These are phyloP conservation scores for Danio choprae DNA, from an alignment of 2,797 vertebrate species.

Conservation along the genomic window DNA sequence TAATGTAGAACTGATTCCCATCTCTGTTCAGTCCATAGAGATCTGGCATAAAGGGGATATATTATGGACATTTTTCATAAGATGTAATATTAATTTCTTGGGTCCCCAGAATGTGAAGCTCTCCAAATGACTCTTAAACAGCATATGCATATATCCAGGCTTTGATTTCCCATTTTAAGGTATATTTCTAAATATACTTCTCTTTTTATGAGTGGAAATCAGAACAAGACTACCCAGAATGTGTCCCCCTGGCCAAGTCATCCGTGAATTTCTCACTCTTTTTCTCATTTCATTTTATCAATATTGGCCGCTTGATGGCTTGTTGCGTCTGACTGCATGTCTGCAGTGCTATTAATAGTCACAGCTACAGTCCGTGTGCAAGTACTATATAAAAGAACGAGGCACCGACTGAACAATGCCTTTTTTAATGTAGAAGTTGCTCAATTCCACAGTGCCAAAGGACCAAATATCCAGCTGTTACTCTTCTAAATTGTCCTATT, in stretches of 20 bases:
- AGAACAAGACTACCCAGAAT: slow-evolving; percentile 36
- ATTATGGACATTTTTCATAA: too few species aligned
- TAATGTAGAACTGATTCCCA: too few species aligned
- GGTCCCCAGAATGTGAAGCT: too few species aligned
- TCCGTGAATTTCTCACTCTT: slow-evolving; percentile 58
- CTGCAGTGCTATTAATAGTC: slow-evolving; percentile 72
- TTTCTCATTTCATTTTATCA: slow-evolving; percentile 67
- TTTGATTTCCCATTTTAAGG: background rate
- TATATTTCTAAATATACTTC: background rate
- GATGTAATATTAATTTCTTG: too few species aligned
- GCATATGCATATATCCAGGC: too few species aligned
- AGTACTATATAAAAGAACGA: background rate
- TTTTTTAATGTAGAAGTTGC: slow-evolving; percentile 11
- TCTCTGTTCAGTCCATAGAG: too few species aligned
- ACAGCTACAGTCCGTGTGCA: slow-evolving; percentile 56
- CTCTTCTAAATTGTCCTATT: slow-evolving; percentile 16
- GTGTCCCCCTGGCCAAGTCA: slow-evolving; percentile 52
- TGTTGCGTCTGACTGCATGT: slow-evolving; percentile 38
- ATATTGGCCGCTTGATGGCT: slow-evolving; percentile 69
- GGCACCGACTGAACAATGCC: slow-evolving; percentile 13
- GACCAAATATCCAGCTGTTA: background rate
- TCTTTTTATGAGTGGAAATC: slow-evolving; percentile 5
- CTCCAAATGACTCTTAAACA: too few species aligned
- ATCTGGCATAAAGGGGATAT: too few species aligned
- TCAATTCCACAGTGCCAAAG: slow-evolving; percentile 17